Evolutionary conservation across 2,888 invertebrate genomes (phyloP), one percentile per base, ranked within the genome.

Genomic region (Hipparchia sbordonii): DNA sequence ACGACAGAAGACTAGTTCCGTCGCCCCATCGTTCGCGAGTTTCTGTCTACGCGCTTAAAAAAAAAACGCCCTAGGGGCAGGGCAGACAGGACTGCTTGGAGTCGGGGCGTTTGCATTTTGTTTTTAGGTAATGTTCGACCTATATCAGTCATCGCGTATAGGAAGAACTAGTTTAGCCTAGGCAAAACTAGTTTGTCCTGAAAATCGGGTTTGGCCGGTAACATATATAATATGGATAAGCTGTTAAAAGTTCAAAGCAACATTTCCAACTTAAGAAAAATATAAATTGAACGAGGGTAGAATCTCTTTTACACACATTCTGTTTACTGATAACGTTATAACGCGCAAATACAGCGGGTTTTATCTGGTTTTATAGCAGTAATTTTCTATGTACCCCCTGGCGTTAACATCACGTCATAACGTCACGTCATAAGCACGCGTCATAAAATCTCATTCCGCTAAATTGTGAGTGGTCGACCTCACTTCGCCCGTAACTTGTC

Each of bases 301-400:
- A 66, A 57, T 63, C 65, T 59, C 59, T 66, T 70, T 69, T 70
- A 13, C 46, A n/a, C 63, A n/a, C 52, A 61, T 52, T 45, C n/a
- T 13, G 8, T 45, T 60, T 10, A 45, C 9, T 48, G 39, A 39
- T 12, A 54, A 54, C 12, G 13, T 45, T 48, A 69, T 69, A 65
- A 72, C n/a, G n/a, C 46, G 54, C 54, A 52, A 48, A 56, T 66
- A 67, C 54, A 13, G 51, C 56, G 56, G n/a, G n/a, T n/a, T n/a
- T n/a, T n/a, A n/a, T n/a, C n/a, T n/a, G n/a, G 23, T 59, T 73
- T 73, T 73, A 73, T 63, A 51, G 51, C 62, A 48, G 67, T 57
- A 70, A 62, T 71, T 70, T 57, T 70, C 51, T 54, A 23, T 67
- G 67, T 23, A 39, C 52, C 65, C 23, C 52, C 70, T 56, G 61